These are phyloP conservation scores for Scaptomyza polygonia DNA, from an alignment of 2,888 invertebrate species.

Conservation along the genomic window DNA sequence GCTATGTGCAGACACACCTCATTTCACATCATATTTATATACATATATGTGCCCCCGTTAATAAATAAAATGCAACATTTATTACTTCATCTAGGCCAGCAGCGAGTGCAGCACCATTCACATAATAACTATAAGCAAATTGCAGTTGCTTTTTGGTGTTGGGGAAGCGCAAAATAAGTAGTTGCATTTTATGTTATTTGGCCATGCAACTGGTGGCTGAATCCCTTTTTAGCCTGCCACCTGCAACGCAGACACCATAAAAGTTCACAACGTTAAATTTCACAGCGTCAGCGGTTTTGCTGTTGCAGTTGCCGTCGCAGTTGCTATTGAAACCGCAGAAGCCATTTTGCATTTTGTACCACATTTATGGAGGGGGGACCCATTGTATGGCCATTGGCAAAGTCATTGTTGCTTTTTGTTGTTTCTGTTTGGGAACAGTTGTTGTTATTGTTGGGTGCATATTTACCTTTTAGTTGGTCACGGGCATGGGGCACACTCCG, in stretches of 20 bases:
- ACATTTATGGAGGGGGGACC: slow-evolving; percentile 71
- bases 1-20: slow-evolving; percentile 34
- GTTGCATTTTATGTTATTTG: slow-evolving; percentile 70
- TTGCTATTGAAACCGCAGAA: slow-evolving; percentile 79
- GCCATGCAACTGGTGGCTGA: slow-evolving; percentile 72
- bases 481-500: slow-evolving; percentile 44
- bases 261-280: slow-evolving; percentile 73
- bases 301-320: slow-evolving; percentile 26
- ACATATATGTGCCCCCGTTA: slow-evolving; percentile 24
- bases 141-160: slow-evolving; percentile 20
- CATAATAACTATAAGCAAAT: slow-evolving; percentile 14
- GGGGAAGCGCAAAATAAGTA: slow-evolving; percentile 33
- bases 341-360: slow-evolving; percentile 80
- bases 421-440: slow-evolving; percentile 19
- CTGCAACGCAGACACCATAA: slow-evolving; percentile 52
- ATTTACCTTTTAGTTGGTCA: slow-evolving; percentile 70
- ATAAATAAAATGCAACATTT: slow-evolving; percentile 76
- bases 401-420: slow-evolving; percentile 61
- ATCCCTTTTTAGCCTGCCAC: slow-evolving; percentile 36
- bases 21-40: slow-evolving; percentile 27
- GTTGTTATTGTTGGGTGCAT: slow-evolving; percentile 45
- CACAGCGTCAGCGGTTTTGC: slow-evolving; percentile 63
- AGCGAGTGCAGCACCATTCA: slow-evolving; percentile 22
- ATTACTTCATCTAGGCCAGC: slow-evolving; percentile 63
- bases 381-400: slow-evolving; percentile 70